phyloP scores from a whole-genome alignment of 2,113 vertebrate genomes.

The Pseudorasbora parva region DNA sequence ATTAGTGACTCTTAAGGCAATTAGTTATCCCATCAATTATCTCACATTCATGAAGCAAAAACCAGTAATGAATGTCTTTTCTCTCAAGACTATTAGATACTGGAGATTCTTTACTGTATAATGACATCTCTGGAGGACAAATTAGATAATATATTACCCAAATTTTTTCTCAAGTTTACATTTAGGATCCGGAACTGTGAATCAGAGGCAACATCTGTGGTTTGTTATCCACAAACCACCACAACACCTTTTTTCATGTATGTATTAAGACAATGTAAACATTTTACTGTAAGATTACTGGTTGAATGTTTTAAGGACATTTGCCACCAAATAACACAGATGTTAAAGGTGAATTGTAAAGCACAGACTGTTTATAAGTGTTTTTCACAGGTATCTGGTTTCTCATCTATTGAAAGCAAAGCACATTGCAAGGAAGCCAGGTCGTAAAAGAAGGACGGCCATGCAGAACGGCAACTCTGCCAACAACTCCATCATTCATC shows the following conservation, averaged over 20 bases:
- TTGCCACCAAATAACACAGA: background rate
- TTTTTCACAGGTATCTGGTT: background rate
- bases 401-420: background rate
- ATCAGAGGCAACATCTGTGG: no score
- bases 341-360: background rate
- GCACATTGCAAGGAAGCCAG: background rate
- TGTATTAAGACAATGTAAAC: background rate
- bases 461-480: constrained; percentile 54
- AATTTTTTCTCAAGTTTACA: no score
- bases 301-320: background rate
- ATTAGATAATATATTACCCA: constrained; percentile 5
- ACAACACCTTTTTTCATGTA: background rate
- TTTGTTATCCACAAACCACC: background rate
- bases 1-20: background rate
- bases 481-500: constrained; percentile 66
- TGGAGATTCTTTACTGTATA: background rate
- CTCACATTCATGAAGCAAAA: background rate
- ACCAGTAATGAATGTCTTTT: background rate
- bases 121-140: constrained; percentile 36
- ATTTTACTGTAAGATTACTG: background rate
- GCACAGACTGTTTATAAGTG: background rate
- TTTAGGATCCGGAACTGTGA: background rate
- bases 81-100: background rate
- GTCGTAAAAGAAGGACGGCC: background rate
- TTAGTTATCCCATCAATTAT: background rate